Conservation (phyloP, 2,797 vertebrate genomes). For the Enteromius trimaculatus region DNA sequence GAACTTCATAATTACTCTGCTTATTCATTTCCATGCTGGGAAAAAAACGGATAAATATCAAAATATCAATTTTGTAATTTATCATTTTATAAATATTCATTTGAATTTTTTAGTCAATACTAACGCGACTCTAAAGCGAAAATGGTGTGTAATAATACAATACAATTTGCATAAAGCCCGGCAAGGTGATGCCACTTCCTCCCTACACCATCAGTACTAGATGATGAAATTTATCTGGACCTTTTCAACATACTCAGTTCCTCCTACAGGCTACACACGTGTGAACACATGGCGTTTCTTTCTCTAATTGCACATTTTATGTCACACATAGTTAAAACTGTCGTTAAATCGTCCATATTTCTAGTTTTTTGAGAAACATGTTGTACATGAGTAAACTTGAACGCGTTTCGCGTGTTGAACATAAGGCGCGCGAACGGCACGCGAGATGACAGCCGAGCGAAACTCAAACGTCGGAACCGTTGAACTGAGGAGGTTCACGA, state of each 20-base stretch:
- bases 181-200: not conserved
- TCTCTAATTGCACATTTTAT: not conserved
- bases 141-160: not conserved
- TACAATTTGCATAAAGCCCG: conserved; percentile 37
- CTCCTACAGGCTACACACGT: not conserved
- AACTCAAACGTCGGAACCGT: not conserved
- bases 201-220: not conserved
- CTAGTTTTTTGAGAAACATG: not conserved
- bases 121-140: not conserved
- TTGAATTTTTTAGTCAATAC: not conserved
- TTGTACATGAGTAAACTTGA: not conserved
- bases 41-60: not conserved
- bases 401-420: not conserved
- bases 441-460: conserved; percentile 8
- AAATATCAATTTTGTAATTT: not conserved
- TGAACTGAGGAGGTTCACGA: not conserved
- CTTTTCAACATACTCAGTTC: conserved; percentile 47
- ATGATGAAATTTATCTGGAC: conserved; percentile 67
- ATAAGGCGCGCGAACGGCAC: not conserved
- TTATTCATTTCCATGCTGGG: not conserved
- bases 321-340: not conserved
- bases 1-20: not conserved
- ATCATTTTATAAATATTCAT: too few species aligned
- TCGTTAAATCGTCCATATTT: too few species aligned
- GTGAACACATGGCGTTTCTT: too few species aligned